Evolutionary conservation across 2,113 vertebrate genomes (phyloP), one percentile per base, ranked within the genome.

Genomic region (Seriola quinqueradiata): DNA sequence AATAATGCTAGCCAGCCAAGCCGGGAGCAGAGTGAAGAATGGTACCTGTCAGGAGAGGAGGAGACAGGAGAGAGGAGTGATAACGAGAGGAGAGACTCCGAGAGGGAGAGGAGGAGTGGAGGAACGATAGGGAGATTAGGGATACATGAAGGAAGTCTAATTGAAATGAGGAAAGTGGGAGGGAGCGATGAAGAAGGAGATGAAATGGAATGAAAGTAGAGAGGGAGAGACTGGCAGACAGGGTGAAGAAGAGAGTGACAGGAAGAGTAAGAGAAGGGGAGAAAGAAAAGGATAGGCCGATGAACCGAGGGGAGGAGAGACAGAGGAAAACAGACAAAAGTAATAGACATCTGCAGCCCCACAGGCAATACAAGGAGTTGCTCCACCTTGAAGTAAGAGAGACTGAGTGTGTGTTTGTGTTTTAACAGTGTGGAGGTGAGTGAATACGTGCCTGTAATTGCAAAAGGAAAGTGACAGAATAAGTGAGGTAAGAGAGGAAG

Each of bases 31-130:
- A 87, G 79, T 93, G 90, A 94, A 85, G 89, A 90, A 92, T 93
- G 79, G 88, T 83, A 86, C 87, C 88, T 92, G 92, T 93, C 93
- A 92, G 77, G 48, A 69, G 64, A 83, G 84, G 83, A 85, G 84
- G 75, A 89, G 87, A 90, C 76, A 25, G 75, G 42, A 81, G 79
- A 87, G 73, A 72, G 75, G 58, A 66, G 89, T 4, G 85, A 90
- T 91, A 91, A 90, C 75, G 25, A 87, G 86, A 77, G 75, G 25
- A 87, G 86, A 77, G 75, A 72, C 77, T 70, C 50, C 4, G 74
- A 82, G 79, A 64, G 50, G 25, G 59, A 61, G 70, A 79, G 84
- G 67, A 74, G 79, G 44, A 86, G 71, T 38, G 42, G 32, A 87
- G 83, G 59, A 74, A 71, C 34, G 57, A 81, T 83, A 69, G 79